These are phyloP conservation scores for Eupithecia dodoneata DNA, from an alignment of 2,888 invertebrate genomes.

Conservation along the genomic window DNA sequence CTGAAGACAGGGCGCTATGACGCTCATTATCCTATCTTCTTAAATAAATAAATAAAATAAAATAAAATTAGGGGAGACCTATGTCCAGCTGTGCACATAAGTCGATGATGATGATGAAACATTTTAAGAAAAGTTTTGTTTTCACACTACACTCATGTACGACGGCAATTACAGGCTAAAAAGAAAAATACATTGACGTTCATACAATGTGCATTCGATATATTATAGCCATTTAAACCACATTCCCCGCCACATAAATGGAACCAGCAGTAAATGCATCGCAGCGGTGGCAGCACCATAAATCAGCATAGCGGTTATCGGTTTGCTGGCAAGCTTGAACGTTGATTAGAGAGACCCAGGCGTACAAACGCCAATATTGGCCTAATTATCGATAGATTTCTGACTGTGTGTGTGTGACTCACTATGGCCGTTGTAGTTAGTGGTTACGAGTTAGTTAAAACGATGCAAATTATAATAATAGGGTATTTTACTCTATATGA, in stretches of 20 bases:
- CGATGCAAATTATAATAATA: background rate
- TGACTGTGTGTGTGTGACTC: background rate
- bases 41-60: too few relatives aligned
- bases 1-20: too few relatives aligned
- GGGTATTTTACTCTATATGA: too few relatives aligned
- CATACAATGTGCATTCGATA: background rate
- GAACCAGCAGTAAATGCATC: background rate
- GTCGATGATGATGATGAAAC: too few relatives aligned
- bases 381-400: background rate
- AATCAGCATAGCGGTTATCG: slow-evolving; percentile 4
- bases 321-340: background rate
- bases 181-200: background rate
- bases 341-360: background rate
- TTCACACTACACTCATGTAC: too few relatives aligned
- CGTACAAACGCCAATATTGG: background rate
- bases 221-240: background rate
- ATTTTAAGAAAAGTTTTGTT: too few relatives aligned
- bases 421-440: background rate
- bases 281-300: slow-evolving; percentile 3
- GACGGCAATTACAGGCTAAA: too few relatives aligned
- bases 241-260: background rate
- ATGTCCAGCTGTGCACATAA: too few relatives aligned
- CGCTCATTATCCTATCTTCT: too few relatives aligned
- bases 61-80: too few relatives aligned
- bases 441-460: background rate